A percentile compares a stretch with the other conserved stretches of the same genome.
Conservation (phyloP, 2,113 vertebrate genomes). For the Microcebus ravelobensis region DNA sequence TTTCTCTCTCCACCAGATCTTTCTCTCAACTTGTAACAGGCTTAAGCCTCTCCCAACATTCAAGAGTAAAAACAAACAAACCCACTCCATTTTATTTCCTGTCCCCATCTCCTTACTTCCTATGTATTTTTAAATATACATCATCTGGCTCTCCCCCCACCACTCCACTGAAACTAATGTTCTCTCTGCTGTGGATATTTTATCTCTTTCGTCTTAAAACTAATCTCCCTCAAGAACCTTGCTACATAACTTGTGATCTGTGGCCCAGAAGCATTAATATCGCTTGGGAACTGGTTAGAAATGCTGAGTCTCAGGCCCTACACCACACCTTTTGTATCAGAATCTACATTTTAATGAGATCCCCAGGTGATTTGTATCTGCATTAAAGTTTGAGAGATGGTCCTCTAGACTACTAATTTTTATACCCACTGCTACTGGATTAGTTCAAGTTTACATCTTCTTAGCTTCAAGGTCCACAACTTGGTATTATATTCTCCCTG, state of each 20-base stretch:
- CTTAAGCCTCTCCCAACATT: not conserved
- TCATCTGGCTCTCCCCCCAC: not conserved
- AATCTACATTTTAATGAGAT: conserved; percentile 12
- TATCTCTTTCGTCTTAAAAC: not conserved
- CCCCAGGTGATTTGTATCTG: not conserved
- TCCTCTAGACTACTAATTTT: not conserved
- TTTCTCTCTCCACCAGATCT: conserved; percentile 23
- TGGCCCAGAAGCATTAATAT: not conserved
- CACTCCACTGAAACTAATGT: not conserved
- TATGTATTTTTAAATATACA: not conserved
- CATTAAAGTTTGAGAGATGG: not conserved
- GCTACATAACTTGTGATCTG: not conserved
- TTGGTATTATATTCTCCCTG: not conserved
- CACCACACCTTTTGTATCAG: not conserved
- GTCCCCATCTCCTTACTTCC: not conserved
- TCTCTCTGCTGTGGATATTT: not conserved
- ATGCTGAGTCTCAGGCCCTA: not conserved
- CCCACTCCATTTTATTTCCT: not conserved
- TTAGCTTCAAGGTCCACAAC: not conserved
- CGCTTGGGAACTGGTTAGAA: not conserved
- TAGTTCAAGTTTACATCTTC: not conserved
- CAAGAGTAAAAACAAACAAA: not conserved
- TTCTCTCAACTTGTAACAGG: not conserved
- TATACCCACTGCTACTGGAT: not conserved
- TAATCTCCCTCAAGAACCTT: not conserved